Base-by-base conservation (phyloP, 2,888 invertebrate genomes). In the Pollenia amentaria region DNA sequence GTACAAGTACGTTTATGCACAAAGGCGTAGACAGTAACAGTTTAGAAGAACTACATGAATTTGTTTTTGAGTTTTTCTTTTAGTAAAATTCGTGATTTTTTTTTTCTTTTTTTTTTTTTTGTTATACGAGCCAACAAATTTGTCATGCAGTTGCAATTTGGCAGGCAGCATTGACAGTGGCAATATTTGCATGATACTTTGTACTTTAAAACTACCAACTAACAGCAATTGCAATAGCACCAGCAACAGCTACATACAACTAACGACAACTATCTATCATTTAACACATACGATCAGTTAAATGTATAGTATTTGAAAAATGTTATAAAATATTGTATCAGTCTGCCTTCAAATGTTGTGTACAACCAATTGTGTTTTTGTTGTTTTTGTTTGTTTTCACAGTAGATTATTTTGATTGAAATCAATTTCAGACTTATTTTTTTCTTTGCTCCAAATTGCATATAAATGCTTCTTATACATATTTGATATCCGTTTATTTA, bases 121-220 rank as follows among this genome's bases (percentile, higher is more conserved):
- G 2, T 57, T 14, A 51, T 70, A 46, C 29, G 72, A 64, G 73
- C 60, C 78, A 88, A 85, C 75, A 62, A 87, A 87, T 85, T 88
- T 85, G 85, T 88, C 87, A 87, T 88, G 85, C 84, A 69, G 65
- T 82, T 84, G 82, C 76, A 79, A 85, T 81, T 85, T 82, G 85
- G 82, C 85, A 87, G 82, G 82, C 87, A 87, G 79, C 87, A 85
- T 87, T 87, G 84, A 77, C 87, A 83, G 85, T 82, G 85, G 85
- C 85, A 83, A 69, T 84, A 80, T 88, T 85, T 88, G 85, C 78
- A 85, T 85, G 84, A 70, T 79, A 80, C 38, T 62, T 84, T 72
- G 84, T 87, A 84, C 72, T 72, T 79, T 64, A 18, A 53, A 60
- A 70, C 55, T 55, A 55, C 18, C 16, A 29, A 9, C 70, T 29